Conservation (phyloP, 2,113 vertebrate genomes). For the Aptenodytes patagonicus region DNA sequence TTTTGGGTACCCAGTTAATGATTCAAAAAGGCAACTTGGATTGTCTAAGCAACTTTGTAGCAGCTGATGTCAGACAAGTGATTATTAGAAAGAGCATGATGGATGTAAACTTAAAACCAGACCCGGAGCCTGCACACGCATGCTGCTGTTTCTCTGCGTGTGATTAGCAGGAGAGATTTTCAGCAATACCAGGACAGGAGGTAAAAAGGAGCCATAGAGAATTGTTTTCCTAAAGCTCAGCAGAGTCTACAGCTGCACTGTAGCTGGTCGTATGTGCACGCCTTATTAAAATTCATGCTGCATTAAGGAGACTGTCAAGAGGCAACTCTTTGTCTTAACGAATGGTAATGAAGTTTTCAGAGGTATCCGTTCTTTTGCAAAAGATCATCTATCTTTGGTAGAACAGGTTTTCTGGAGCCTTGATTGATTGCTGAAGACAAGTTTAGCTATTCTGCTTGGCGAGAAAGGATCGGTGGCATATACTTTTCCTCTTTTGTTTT, state of each 20-base stretch:
- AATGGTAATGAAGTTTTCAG: neutral
- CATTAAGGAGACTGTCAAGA: neutral
- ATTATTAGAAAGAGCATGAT: neutral
- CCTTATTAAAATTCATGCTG: slow-evolving; percentile 19
- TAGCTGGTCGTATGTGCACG: neutral
- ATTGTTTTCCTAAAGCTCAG: neutral
- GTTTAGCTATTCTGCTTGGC: neutral
- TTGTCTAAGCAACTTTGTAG: neutral
- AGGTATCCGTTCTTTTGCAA: neutral
- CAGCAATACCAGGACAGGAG: neutral
- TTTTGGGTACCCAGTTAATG: neutral
- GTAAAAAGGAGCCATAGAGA: neutral
- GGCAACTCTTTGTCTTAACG: neutral
- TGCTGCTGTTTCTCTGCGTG: neutral
- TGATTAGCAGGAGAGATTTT: neutral
- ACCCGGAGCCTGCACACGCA: fast-evolving
- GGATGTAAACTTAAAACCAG: neutral
- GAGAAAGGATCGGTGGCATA: neutral
- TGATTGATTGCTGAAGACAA: slow-evolving; percentile 23
- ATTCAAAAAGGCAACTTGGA: neutral
- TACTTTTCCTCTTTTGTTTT: neutral
- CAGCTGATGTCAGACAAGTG: neutral
- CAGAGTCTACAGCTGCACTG: neutral
- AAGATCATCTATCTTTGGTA: neutral
- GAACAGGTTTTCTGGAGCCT: slow-evolving; percentile 22